Evolutionary conservation across 2,888 invertebrate species (phyloP).

Genomic region (Scrobipalpa costella): DNA sequence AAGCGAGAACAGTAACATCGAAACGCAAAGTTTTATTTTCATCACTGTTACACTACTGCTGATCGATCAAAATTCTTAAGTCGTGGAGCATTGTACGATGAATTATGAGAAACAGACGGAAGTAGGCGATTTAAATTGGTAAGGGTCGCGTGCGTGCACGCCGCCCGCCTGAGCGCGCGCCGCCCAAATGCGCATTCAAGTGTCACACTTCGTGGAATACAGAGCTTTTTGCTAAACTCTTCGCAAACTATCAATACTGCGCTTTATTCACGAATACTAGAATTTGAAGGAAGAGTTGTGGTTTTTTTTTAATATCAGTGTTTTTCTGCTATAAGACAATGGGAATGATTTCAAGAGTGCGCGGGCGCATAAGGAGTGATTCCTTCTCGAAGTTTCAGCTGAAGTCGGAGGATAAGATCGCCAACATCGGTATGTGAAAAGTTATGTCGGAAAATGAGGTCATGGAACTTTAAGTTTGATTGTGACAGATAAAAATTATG

Average conservation of each 20-base stretch:
- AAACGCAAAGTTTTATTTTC: background rate
- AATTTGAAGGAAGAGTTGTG: no score
- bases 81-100: background rate
- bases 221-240: slow-evolving; percentile 40
- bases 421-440: slow-evolving; percentile 81
- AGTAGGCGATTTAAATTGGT: slow-evolving; percentile 14
- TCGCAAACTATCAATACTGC: background rate
- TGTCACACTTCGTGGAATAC: slow-evolving; percentile 55
- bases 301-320: background rate
- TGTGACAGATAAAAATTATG: no score
- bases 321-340: slow-evolving; percentile 54
- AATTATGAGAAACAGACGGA: background rate
- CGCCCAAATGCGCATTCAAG: slow-evolving; percentile 66
- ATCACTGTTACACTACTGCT: background rate
- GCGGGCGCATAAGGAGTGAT: slow-evolving; percentile 84
- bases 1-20: background rate
- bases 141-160: slow-evolving; percentile 45
- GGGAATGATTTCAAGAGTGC: slow-evolving; percentile 87
- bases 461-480: no score
- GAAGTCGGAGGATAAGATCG: slow-evolving; percentile 85
- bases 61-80: background rate
- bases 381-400: slow-evolving; percentile 83
- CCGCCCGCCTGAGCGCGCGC: slow-evolving; percentile 57
- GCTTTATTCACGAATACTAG: no score
- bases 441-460: background rate